Percentiles rank a stretch among this genome's conserved stretches.
Conservation (phyloP, 2,113 vertebrate species). For the Trematocara stigmaticum region DNA sequence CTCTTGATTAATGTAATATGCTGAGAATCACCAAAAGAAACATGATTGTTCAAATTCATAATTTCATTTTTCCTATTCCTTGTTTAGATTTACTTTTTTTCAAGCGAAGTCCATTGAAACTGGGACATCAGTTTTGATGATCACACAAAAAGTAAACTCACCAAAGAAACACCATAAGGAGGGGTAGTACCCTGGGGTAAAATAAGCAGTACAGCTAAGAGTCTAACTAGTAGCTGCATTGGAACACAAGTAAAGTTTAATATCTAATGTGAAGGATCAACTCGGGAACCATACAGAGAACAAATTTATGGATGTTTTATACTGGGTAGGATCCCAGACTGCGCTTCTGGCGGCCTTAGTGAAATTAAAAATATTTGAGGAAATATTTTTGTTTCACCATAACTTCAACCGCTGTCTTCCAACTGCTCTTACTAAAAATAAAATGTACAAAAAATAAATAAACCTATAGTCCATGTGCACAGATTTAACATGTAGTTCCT, state of each 20-base stretch:
- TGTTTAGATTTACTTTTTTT: neutral
- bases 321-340: slow-evolving; percentile 7
- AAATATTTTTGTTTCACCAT: neutral
- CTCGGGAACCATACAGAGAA: neutral
- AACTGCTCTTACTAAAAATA: neutral
- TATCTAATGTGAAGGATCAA: neutral
- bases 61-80: neutral
- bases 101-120: neutral
- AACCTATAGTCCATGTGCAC: neutral
- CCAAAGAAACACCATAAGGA: neutral
- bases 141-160: neutral
- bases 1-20: neutral
- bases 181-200: neutral
- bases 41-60: neutral
- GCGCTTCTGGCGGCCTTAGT: neutral
- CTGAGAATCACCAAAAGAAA: neutral
- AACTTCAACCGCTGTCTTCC: slow-evolving; percentile 19
- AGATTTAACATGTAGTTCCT: neutral
- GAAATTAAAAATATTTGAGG: slow-evolving; percentile 33
- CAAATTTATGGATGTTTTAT: neutral
- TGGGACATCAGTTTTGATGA: neutral
- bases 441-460: neutral
- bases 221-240: neutral
- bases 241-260: neutral
- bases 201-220: neutral